Conservation (phyloP, 2,888 invertebrate genomes). For the Drosophila sordidula region DNA sequence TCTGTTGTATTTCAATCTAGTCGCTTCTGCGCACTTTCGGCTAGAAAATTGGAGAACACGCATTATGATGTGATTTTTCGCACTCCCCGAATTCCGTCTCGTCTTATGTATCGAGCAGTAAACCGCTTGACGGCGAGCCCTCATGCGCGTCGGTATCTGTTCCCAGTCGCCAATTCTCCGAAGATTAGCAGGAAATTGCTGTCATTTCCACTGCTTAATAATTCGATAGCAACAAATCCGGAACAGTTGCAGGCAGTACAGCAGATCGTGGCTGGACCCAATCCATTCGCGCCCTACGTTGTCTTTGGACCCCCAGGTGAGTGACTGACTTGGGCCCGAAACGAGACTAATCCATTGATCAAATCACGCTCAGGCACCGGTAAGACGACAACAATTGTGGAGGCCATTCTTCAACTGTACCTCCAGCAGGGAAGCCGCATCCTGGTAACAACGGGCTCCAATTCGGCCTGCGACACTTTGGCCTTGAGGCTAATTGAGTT, state of each 20-base stretch:
- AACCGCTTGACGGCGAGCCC: constrained; percentile 41
- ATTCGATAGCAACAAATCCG: constrained; percentile 86
- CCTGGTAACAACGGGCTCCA: constrained; percentile 89
- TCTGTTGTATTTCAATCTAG: neutral
- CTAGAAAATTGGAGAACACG: rapidly evolving
- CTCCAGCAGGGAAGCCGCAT: constrained; percentile 83
- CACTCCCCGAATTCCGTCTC: constrained; percentile 52
- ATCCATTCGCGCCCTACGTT: constrained; percentile 90
- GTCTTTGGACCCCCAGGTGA: constrained; percentile 95
- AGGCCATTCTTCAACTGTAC: constrained; percentile 88
- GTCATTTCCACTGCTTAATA: constrained; percentile 57
- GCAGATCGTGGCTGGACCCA: constrained; percentile 88
- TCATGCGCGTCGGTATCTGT: constrained; percentile 56
- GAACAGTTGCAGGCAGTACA: constrained; percentile 89
- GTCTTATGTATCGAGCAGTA: constrained; percentile 71
- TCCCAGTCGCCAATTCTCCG: constrained; percentile 35
- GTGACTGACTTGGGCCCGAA: neutral
- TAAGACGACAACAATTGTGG: constrained; percentile 90
- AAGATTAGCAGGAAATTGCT: neutral
- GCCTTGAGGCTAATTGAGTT: constrained; percentile 85
- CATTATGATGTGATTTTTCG: constrained; percentile 56
- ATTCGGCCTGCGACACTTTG: constrained; percentile 90
- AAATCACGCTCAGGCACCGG: constrained; percentile 87
- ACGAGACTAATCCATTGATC: neutral
- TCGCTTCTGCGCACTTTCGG: rapidly evolving